Conservation (phyloP, 2,113 vertebrate species). For the Malurus alboscapulatus region DNA sequence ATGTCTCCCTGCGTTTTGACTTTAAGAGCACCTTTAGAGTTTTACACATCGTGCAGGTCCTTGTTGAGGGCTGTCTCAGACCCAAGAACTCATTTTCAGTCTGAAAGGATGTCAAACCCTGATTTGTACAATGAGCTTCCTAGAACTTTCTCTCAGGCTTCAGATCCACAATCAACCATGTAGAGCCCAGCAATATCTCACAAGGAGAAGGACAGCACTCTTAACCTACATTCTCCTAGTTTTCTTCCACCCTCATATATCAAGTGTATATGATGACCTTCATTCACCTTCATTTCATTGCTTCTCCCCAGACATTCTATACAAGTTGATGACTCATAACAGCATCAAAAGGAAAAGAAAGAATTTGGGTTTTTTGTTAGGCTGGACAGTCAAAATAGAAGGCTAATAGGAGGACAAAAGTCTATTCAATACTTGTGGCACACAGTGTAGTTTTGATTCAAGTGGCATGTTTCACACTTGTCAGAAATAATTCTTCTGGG, state of each 20-base stretch:
- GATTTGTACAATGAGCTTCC: not conserved
- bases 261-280: not conserved
- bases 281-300: not conserved
- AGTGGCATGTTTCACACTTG: not conserved
- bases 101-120: not conserved
- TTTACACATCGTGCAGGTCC: not conserved
- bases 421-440: not conserved
- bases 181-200: not conserved
- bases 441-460: not conserved
- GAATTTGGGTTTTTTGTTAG: accelerated
- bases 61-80: not conserved
- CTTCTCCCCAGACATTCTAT: not conserved
- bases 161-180: not conserved
- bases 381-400: not conserved
- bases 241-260: not conserved
- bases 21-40: not conserved
- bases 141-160: not conserved
- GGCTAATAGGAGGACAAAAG: not conserved
- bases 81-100: not conserved
- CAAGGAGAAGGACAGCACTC: not conserved
- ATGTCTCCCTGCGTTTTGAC: not conserved
- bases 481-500: accelerated
- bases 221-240: not conserved
- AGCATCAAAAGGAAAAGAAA: not conserved
- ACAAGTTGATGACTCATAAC: not conserved